phyloP scores from a whole-genome alignment of 2,113 vertebrate genomes.

The Clinocottus analis region DNA sequence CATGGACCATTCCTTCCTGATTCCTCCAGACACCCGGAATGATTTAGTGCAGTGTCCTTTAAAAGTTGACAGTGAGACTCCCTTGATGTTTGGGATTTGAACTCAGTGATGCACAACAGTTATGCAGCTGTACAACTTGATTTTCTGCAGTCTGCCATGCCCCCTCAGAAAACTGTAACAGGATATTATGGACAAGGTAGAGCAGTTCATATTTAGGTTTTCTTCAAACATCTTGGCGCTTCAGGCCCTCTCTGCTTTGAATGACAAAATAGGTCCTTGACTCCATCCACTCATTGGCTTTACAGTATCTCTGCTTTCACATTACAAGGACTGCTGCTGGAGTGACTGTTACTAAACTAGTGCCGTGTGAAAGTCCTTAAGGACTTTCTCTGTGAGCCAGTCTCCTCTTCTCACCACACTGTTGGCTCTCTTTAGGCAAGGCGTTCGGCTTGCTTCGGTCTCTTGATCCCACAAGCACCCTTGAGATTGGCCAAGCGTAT shows the following conservation, averaged over 20 bases:
- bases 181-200: constrained; percentile 44
- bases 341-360: constrained; percentile 62
- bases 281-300: constrained; percentile 41
- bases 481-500: constrained; percentile 66
- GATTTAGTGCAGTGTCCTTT: constrained; percentile 57
- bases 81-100: constrained; percentile 44
- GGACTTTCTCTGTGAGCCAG: constrained; percentile 47
- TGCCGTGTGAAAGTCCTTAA: constrained; percentile 57
- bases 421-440: constrained; percentile 51
- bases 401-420: constrained; percentile 31
- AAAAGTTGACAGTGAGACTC: constrained; percentile 48
- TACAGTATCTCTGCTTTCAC: constrained; percentile 37
- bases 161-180: constrained; percentile 37
- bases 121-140: constrained; percentile 35
- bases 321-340: constrained; percentile 54
- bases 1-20: constrained; percentile 40
- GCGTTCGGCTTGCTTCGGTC: constrained; percentile 58
- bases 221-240: constrained; percentile 47
- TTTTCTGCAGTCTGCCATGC: constrained; percentile 30
- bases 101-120: constrained; percentile 40
- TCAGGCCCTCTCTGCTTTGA: constrained; percentile 58
- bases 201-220: constrained; percentile 47
- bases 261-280: constrained; percentile 60
- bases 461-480: constrained; percentile 71
- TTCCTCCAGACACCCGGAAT: constrained; percentile 55